A percentile compares a stretch with the other conserved stretches of the same genome.
Evolutionary conservation across 2,888 invertebrate genomes (phyloP).

Genomic region (Exephanes ischioxanthus): DNA sequence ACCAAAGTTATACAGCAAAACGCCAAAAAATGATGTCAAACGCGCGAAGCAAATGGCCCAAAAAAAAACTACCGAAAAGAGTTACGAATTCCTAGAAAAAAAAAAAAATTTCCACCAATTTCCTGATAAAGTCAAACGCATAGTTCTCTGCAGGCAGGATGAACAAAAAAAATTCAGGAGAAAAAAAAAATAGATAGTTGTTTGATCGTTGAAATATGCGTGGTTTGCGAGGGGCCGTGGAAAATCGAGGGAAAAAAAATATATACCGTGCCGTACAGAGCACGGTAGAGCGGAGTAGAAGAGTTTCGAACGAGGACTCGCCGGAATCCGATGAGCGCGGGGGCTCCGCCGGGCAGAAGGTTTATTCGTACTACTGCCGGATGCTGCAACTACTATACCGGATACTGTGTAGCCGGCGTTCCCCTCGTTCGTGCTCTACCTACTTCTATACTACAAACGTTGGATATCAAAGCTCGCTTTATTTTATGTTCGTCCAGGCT

Average conservation of each 20-base stretch:
- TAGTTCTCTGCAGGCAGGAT: not conserved
- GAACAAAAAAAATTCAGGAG: not conserved
- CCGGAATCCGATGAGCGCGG: slow-evolving; percentile 50
- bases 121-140: slow-evolving; percentile 6
- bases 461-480: slow-evolving; percentile 58
- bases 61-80: not conserved
- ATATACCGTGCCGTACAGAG: slow-evolving; percentile 17
- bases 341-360: slow-evolving; percentile 58
- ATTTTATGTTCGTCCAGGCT: slow-evolving; percentile 49
- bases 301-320: slow-evolving; percentile 54
- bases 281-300: slow-evolving; percentile 29
- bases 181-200: slow-evolving; percentile 29
- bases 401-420: slow-evolving; percentile 1
- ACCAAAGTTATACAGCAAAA: not conserved
- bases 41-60: not conserved
- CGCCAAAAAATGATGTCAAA: not conserved
- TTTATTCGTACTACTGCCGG: slow-evolving; percentile 59
- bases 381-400: slow-evolving; percentile 51
- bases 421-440: slow-evolving; percentile 23
- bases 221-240: slow-evolving; percentile 37
- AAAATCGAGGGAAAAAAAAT: slow-evolving; percentile 26
- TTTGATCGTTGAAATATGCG: slow-evolving; percentile 61
- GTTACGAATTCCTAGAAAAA: not conserved
- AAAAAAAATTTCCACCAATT: not conserved
- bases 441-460: slow-evolving; percentile 47